phyloP scores from a whole-genome alignment of 2,797 vertebrate species.

The Nyctibius grandis region DNA sequence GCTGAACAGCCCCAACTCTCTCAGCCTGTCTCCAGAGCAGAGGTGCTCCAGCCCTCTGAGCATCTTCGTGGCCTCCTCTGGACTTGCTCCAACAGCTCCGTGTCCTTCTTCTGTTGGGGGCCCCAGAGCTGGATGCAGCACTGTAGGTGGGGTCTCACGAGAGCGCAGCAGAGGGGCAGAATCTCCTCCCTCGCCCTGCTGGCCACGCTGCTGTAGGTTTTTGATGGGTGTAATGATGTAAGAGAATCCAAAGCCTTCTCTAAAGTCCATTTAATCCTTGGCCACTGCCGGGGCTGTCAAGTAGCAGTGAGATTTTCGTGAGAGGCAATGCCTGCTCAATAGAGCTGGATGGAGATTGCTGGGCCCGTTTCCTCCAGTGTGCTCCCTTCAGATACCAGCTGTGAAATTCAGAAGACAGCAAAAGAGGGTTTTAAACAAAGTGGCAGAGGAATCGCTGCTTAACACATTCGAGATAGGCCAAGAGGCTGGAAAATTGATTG shows the following conservation, averaged over 20 bases:
- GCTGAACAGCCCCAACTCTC: no score
- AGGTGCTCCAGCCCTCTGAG: no score
- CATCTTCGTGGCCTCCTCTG: no score
- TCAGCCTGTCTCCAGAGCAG: no score
- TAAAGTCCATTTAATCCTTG: neutral
- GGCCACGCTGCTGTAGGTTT: no score
- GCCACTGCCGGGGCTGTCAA: neutral
- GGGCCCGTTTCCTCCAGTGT: fast-evolving
- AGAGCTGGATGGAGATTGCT: neutral
- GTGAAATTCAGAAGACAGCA: neutral
- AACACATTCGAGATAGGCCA: neutral
- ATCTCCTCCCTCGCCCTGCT: no score
- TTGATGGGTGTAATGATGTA: neutral
- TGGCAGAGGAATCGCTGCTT: fast-evolving
- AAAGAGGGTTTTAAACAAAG: neutral
- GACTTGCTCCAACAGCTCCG: no score
- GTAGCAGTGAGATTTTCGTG: neutral
- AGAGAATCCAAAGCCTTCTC: neutral
- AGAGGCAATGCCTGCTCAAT: neutral
- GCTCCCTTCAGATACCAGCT: neutral
- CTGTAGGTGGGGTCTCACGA: no score
- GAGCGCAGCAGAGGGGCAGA: no score
- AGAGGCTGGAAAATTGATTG: neutral
- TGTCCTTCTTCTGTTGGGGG: no score
- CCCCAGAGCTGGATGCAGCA: no score